Conservation (phyloP, 1,140 invertebrate genomes). For the Brachionus sp. region DNA sequence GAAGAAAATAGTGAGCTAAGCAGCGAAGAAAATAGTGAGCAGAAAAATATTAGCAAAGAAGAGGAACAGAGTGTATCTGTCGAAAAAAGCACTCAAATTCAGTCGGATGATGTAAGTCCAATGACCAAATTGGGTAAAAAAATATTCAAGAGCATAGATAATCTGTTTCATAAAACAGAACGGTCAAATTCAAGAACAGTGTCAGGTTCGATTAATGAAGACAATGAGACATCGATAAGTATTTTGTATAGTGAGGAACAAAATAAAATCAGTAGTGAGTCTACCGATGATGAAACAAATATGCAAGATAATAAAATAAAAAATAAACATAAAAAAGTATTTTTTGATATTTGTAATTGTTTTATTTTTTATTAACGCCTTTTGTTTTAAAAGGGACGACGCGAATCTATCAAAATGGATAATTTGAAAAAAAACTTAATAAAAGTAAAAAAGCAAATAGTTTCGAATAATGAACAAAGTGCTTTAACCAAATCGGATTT, state of each 20-base stretch:
- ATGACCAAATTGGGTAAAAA: slow-evolving; percentile 12
- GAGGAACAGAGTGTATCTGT: neutral
- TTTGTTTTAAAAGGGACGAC: neutral
- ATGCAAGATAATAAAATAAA: neutral
- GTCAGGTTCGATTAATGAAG: neutral
- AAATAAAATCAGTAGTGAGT: neutral
- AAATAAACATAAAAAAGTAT: neutral
- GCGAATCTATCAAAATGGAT: slow-evolving; percentile 6
- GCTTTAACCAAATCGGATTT: neutral
- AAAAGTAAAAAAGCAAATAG: slow-evolving; percentile 25
- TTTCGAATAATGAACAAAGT: neutral
- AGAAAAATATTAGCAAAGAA: neutral
- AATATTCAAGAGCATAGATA: slow-evolving; percentile 29
- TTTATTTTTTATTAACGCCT: neutral
- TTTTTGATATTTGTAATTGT: neutral
- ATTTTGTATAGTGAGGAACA: neutral
- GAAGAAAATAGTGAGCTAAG: neutral
- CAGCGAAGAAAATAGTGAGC: neutral
- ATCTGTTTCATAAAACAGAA: slow-evolving; percentile 27
- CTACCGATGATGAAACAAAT: neutral
- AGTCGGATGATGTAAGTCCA: neutral
- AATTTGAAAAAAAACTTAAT: slow-evolving; percentile 26
- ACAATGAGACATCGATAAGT: neutral
- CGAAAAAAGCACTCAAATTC: neutral
- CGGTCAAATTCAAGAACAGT: neutral